Base-by-base conservation (phyloP, 2,797 vertebrate genomes). In the Malacoctenus gilli region DNA sequence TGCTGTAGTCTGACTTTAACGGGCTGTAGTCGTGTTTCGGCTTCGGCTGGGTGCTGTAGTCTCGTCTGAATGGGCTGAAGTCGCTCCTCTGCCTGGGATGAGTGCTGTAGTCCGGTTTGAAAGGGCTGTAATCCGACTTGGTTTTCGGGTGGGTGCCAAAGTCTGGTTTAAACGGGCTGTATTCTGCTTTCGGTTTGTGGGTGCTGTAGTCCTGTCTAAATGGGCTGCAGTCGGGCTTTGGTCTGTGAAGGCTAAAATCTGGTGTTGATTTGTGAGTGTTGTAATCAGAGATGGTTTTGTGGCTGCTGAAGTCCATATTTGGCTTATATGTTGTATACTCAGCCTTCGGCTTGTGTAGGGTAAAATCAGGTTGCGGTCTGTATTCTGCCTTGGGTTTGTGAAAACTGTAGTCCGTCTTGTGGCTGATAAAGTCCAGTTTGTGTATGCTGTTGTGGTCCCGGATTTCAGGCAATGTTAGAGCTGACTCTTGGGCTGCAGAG, bases 381-480 rank as follows among this genome's bases (percentile, higher is more conserved):
- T 90, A 90, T 63, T 91, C 89, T 0, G 79, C 83, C 78, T 89
- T 90, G 49, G 87, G 87, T 72, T 89, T 90, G 72, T 89, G 87
- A 74, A 86, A 92, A 77, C 85, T 79, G 41, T 89, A 91, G 75
- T 93, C 90, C 43, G 79, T 72, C 72, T 89, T 91, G 87, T 92
- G 90, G 75, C 82, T 89, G 47, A 91, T 90, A 72, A 90, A 93
- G 78, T 93, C 90, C 78, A 91, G 55, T 87, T 92, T 91, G 63
- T 92, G 89, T 77, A 93, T 89, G 73, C 85, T 91, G 76, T 90
- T 92, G 77, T 95, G 95, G 91, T 98, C 94, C 68, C 94, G 94
- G 66, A 94, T 90, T 82, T 95, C 92, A 86, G 96, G 95, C 87
- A 96, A 86, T 57, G 91, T 92, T 19, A 94, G 92, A 20, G 91